phyloP scores from a whole-genome alignment of 2,113 vertebrate species.

The Axis porcinus region DNA sequence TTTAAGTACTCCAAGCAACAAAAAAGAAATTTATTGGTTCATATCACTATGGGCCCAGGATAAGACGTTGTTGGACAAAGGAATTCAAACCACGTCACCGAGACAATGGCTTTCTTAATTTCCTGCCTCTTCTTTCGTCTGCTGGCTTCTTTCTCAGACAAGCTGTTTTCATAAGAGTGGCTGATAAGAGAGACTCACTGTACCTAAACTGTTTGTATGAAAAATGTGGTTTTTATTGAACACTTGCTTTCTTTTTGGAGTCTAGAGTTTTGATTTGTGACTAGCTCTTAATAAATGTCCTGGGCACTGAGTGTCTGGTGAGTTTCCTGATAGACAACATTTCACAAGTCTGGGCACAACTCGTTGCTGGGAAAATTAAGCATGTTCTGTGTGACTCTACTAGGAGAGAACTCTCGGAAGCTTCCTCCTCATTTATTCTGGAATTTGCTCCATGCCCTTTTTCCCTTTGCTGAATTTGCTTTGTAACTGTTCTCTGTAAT shows the following conservation, averaged over 20 bases:
- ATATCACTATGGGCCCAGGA: not conserved
- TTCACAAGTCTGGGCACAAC: not conserved
- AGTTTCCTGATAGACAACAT: not conserved
- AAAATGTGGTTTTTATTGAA: not conserved
- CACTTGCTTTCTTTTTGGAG: not conserved
- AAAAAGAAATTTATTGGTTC: not conserved
- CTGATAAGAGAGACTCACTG: not conserved
- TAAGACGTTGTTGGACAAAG: not conserved
- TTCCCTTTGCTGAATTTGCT: not conserved
- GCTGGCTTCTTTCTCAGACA: not conserved
- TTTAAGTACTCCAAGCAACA: not conserved
- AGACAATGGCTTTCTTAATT: not conserved
- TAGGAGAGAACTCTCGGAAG: not conserved
- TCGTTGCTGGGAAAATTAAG: not conserved
- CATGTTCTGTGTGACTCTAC: not conserved
- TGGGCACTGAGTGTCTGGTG: not conserved
- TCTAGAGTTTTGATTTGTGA: not conserved
- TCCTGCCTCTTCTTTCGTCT: not conserved
- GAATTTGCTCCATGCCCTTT: not conserved
- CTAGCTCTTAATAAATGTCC: not conserved
- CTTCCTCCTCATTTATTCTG: not conserved
- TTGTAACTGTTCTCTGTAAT: not conserved
- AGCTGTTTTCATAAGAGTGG: not conserved
- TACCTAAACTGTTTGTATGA: not conserved
- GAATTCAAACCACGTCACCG: not conserved